phyloP scores from a whole-genome alignment of 1,140 invertebrate genomes.

The Chrysomallon squamiferum region DNA sequence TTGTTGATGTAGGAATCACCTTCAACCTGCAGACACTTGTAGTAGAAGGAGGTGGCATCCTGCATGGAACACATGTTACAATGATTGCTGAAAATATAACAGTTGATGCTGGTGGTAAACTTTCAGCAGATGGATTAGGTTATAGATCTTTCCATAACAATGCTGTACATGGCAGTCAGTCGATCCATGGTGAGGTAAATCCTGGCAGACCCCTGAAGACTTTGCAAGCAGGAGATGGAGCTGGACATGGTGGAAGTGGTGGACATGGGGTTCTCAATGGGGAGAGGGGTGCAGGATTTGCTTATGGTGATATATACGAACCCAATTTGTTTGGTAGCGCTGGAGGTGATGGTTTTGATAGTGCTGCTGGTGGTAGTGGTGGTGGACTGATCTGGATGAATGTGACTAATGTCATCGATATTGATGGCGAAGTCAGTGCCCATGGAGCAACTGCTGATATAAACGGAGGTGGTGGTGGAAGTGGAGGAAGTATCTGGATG shows the following conservation, averaged over 20 bases:
- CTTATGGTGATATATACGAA: slow-evolving; percentile 50
- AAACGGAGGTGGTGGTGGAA: slow-evolving; percentile 38
- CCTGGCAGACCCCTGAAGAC: slow-evolving; percentile 25
- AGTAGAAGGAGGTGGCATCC: slow-evolving; percentile 47
- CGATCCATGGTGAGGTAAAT: slow-evolving; percentile 45
- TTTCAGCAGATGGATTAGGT: slow-evolving; percentile 43
- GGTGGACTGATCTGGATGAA: slow-evolving; percentile 53
- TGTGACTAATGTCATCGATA: slow-evolving; percentile 44
- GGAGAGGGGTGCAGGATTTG: slow-evolving; percentile 27
- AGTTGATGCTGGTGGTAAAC: slow-evolving; percentile 41
- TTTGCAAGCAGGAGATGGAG: slow-evolving; percentile 31
- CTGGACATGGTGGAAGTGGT: slow-evolving; percentile 44
- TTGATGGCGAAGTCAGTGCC: slow-evolving; percentile 49
- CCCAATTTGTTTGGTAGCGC: slow-evolving; percentile 45
- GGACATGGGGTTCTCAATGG: slow-evolving; percentile 22
- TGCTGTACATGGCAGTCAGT: slow-evolving; percentile 28
- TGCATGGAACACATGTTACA: slow-evolving; percentile 44
- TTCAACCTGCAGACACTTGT: slow-evolving; percentile 29
- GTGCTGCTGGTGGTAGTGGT: slow-evolving; percentile 32
- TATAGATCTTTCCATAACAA: slow-evolving; percentile 36
- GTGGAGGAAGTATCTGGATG: slow-evolving; percentile 53
- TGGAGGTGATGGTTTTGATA: slow-evolving; percentile 26
- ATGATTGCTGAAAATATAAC: slow-evolving; percentile 43
- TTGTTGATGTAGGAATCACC: slow-evolving; percentile 39
- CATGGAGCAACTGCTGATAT: slow-evolving; percentile 33